phyloP scores from a whole-genome alignment of 2,888 invertebrate genomes.

The Zele albiditarsus region DNA sequence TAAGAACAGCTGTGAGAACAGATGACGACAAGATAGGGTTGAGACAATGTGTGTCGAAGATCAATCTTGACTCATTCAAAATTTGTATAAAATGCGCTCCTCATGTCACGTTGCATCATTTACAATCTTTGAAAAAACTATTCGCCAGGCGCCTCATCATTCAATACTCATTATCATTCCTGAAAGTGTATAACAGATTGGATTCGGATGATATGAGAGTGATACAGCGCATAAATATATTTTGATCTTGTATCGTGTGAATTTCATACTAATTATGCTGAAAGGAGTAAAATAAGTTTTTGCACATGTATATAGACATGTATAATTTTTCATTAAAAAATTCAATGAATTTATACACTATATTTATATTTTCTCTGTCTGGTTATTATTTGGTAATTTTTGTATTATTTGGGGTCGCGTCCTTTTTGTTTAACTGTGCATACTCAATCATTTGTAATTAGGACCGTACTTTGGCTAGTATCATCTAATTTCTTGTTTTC shows the following conservation, averaged over 20 bases:
- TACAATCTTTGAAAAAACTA: not conserved
- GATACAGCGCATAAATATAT: no score
- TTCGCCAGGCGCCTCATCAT: not conserved
- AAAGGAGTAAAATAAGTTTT: not conserved
- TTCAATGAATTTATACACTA: not conserved
- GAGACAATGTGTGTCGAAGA: not conserved
- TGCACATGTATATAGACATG: not conserved
- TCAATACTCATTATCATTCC: not conserved
- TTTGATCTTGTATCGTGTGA: not conserved
- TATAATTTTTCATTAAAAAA: not conserved
- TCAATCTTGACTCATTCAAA: not conserved
- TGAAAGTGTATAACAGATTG: not conserved
- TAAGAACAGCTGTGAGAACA: not conserved
- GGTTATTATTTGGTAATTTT: not conserved
- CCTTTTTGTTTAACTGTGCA: no score
- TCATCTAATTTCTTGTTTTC: constrained; percentile 32
- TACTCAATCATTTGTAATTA: constrained; percentile 50
- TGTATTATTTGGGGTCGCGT: no score
- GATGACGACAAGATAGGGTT: no score
- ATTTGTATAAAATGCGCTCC: not conserved
- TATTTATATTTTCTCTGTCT: not conserved
- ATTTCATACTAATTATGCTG: not conserved
- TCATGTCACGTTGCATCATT: not conserved
- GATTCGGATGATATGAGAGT: no score
- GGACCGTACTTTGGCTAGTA: constrained; percentile 40